A percentile compares a stretch with the other conserved stretches of the same genome.
Evolutionary conservation across 2,797 vertebrate genomes (phyloP).

Genomic region (Rhabdomys pumilio): DNA sequence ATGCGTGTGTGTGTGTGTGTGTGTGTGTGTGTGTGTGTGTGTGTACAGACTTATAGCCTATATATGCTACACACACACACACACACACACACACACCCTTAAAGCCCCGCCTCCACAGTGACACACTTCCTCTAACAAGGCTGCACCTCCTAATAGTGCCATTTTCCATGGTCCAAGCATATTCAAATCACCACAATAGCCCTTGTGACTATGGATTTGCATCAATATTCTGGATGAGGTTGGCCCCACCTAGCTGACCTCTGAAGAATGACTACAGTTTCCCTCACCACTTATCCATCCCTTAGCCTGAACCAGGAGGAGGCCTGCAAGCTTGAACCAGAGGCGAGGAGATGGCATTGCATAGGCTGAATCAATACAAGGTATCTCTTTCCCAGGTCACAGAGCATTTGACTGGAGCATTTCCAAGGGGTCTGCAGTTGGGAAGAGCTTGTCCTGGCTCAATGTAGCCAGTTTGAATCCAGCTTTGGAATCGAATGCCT

Average conservation of each 20-base stretch:
- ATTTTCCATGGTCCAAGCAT: background rate
- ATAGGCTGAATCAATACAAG: background rate
- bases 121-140: background rate
- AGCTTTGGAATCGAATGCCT: background rate
- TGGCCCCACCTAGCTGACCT: background rate
- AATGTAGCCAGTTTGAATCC: background rate
- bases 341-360: background rate
- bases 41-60: no score
- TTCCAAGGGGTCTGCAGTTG: accelerated
- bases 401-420: background rate
- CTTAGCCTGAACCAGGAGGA: background rate
- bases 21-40: no score
- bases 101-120: no score
- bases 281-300: background rate
- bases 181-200: background rate
- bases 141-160: background rate
- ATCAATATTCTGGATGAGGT: background rate
- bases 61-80: no score
- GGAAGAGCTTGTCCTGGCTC: background rate
- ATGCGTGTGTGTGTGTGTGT: no score
- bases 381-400: background rate
- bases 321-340: background rate
- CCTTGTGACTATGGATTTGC: background rate
- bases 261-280: accelerated
- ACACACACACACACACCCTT: no score